Percentiles rank a stretch among this genome's conserved stretches.
phyloP scores from a whole-genome alignment of 2,113 vertebrate species.

The Protomyctophum bolini region DNA sequence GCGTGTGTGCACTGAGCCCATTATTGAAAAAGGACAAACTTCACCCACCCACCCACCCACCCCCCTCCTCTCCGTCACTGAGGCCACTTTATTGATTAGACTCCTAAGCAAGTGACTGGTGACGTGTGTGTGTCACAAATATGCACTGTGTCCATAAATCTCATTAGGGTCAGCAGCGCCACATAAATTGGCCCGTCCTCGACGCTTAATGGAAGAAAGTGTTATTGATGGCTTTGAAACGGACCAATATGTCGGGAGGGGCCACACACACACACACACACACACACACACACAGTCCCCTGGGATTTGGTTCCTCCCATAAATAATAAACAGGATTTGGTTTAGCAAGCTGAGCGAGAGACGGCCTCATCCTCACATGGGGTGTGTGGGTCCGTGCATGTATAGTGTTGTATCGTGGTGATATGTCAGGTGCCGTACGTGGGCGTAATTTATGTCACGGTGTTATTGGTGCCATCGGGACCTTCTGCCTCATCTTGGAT shows the following conservation, averaged over 20 bases:
- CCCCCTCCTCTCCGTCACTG: constrained; percentile 26
- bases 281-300: constrained; percentile 63
- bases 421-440: constrained; percentile 44
- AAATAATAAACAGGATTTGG: constrained; percentile 79
- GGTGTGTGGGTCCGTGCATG: constrained; percentile 17
- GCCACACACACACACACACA: no score
- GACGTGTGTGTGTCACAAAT: constrained; percentile 53
- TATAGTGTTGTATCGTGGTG: constrained; percentile 16
- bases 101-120: constrained; percentile 45
- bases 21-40: neutral
- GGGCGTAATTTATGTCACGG: constrained; percentile 40
- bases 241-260: constrained; percentile 48
- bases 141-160: constrained; percentile 63
- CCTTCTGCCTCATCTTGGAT: constrained; percentile 1
- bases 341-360: constrained; percentile 69
- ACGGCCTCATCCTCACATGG: constrained; percentile 51
- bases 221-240: constrained; percentile 55
- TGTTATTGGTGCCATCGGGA: constrained; percentile 17
- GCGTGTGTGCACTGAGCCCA: no score
- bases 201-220: constrained; percentile 26
- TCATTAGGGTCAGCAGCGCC: constrained; percentile 29
- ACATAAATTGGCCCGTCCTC: constrained; percentile 33
- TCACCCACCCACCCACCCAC: constrained; percentile 21
- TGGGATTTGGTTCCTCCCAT: constrained; percentile 70
- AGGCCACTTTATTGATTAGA: constrained; percentile 64